phyloP scores from a whole-genome alignment of 2,888 invertebrate species.

The Caenorhabditis angaria region DNA sequence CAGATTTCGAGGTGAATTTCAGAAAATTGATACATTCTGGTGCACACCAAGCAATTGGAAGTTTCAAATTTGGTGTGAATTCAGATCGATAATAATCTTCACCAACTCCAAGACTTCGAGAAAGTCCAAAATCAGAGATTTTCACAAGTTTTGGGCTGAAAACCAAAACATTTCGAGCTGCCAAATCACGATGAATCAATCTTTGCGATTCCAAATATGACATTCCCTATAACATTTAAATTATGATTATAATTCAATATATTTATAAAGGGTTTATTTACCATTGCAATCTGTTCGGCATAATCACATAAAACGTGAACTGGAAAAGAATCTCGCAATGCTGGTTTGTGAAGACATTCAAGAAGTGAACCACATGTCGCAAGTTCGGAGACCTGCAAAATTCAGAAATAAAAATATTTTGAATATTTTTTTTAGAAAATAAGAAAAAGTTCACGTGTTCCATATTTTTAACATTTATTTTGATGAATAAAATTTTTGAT shows the following conservation, averaged over 20 bases:
- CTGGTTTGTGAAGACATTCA: slow-evolving; percentile 93
- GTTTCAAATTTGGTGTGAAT: slow-evolving; percentile 93
- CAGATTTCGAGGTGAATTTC: slow-evolving; percentile 93
- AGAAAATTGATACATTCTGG: slow-evolving; percentile 96
- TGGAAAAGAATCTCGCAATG: slow-evolving; percentile 88
- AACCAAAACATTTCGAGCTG: slow-evolving; percentile 95
- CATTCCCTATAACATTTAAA: slow-evolving; percentile 83
- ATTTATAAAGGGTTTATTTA: slow-evolving; percentile 1
- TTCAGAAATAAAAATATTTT: background rate
- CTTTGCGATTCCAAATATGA: slow-evolving; percentile 93
- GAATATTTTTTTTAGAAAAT: background rate
- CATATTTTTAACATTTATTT: background rate
- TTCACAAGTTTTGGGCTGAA: slow-evolving; percentile 83
- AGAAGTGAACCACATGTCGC: slow-evolving; percentile 92
- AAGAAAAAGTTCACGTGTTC: background rate
- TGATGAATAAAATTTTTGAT: background rate
- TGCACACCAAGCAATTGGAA: slow-evolving; percentile 98
- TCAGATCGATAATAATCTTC: slow-evolving; percentile 99
- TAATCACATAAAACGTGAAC: slow-evolving; percentile 92
- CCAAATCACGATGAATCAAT: slow-evolving; percentile 95
- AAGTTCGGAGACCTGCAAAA: slow-evolving; percentile 85
- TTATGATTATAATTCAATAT: too few relatives aligned
- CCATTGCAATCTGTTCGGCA: slow-evolving; percentile 75
- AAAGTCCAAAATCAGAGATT: slow-evolving; percentile 96
- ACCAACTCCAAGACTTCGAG: slow-evolving; percentile 92